These are phyloP conservation scores for Amphibalanus amphitrite DNA, from an alignment of 1,140 invertebrate genomes.

Conservation along the genomic window DNA sequence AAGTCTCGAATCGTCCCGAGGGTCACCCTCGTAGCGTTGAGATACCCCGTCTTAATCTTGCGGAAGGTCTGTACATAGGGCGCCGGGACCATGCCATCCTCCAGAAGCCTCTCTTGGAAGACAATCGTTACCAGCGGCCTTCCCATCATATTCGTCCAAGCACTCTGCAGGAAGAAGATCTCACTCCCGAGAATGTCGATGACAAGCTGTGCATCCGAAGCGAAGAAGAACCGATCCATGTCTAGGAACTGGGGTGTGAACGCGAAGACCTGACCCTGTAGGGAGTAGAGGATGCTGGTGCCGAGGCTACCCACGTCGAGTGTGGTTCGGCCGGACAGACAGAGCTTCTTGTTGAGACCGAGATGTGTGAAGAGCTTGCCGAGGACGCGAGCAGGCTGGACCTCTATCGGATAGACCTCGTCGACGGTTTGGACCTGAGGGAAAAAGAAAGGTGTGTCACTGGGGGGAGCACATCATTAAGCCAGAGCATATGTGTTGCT, in stretches of 20 bases:
- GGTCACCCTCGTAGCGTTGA: slow-evolving; percentile 88
- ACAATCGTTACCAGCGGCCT: slow-evolving; percentile 75
- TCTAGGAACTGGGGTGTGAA: slow-evolving; percentile 97
- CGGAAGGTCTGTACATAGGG: slow-evolving; percentile 95
- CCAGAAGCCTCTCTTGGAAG: slow-evolving; percentile 76
- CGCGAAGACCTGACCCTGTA: slow-evolving; percentile 90
- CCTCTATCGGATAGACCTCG: slow-evolving; percentile 86
- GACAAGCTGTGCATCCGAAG: slow-evolving; percentile 89
- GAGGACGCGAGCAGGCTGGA: slow-evolving; percentile 83
- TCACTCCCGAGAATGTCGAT: slow-evolving; percentile 92
- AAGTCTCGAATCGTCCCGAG: slow-evolving; percentile 68
- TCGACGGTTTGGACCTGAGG: slow-evolving; percentile 83
- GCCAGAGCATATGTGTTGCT: too few species aligned
- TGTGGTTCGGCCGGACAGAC: slow-evolving; percentile 80
- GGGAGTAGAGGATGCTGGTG: slow-evolving; percentile 94
- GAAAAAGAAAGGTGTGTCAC: slow-evolving; percentile 7
- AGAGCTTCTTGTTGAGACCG: slow-evolving; percentile 81
- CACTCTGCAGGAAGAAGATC: slow-evolving; percentile 89
- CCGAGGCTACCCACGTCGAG: slow-evolving; percentile 90
- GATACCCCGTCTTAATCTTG: slow-evolving; percentile 95
- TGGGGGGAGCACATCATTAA: too few species aligned
- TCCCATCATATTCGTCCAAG: slow-evolving; percentile 85
- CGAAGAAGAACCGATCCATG: slow-evolving; percentile 87
- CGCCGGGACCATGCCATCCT: slow-evolving; percentile 75
- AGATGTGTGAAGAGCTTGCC: slow-evolving; percentile 89